Evolutionary conservation across 2,888 invertebrate genomes (phyloP), one percentile per base, ranked within the genome.

Genomic region (Cantharis rufa): DNA sequence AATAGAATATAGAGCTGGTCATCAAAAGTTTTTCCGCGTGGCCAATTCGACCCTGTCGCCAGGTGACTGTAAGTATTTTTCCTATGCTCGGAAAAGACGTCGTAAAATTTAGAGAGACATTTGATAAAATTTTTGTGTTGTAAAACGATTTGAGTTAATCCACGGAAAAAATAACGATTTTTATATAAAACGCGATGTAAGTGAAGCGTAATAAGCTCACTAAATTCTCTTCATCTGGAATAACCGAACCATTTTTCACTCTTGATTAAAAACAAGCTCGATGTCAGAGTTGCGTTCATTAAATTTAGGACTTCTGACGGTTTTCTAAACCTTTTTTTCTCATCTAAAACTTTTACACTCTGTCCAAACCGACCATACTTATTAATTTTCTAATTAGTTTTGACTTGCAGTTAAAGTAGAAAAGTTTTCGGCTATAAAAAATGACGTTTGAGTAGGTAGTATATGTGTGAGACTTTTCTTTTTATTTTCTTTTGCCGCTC

Each of bases 161-260:
- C 62, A 27, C 16, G 66, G 62, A 71, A 75, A 48, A 84, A 82
- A 83, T 82, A 83, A 82, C 82, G 83, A 83, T 85, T 84, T 84
- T 83, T 83, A 84, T 83, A 83, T 84, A 84, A 83, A 84, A 84
- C 82, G 83, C 80, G 80, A 77, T 75, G 32, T 66, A 72, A 73
- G 72, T 72, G 68, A 76, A 71, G 76, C 72, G 72, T 79, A 79
- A 81, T 80, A 79, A 80, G 78, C 78, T 80, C 78, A 81, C 77
- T 80, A 77, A 77, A 80, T 82, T 79, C 80, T 79, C 81, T 83
- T 83, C 82, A 83, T 83, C 83, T 81, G 72, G 80, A 81, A 82
- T 83, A 83, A 82, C 81, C 79, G 81, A 78, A 79, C 82, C 83
- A 83, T 83, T 83, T 83, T 83, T 83, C 83, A 83, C 81, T 79